Evolutionary conservation across 2,113 vertebrate species (phyloP).

Genomic region (Tachycineta bicolor): DNA sequence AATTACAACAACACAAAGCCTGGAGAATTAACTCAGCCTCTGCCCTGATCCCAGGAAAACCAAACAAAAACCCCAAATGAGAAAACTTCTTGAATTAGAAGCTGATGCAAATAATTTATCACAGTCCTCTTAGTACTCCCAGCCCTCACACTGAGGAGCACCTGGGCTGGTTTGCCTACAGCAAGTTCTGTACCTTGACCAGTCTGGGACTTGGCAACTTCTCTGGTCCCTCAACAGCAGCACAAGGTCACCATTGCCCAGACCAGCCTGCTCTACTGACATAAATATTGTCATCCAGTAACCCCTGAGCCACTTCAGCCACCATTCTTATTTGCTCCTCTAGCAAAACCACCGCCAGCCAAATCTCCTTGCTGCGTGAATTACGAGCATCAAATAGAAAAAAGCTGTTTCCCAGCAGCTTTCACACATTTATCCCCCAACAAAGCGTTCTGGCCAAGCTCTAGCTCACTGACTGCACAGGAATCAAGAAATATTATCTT

Average conservation of each 20-base stretch:
- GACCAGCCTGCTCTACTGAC: neutral
- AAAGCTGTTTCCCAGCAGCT: neutral
- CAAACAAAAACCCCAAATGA: neutral
- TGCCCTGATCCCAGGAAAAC: neutral
- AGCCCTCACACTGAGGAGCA: neutral
- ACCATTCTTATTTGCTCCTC: neutral
- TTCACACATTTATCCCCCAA: neutral
- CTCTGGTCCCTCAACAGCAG: neutral
- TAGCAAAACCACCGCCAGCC: neutral
- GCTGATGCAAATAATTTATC: neutral
- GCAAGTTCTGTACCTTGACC: neutral
- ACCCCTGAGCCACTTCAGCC: neutral
- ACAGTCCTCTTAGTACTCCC: neutral
- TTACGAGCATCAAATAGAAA: neutral
- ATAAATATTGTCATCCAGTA: fast-evolving
- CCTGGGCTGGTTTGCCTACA: fast-evolving
- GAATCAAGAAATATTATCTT: neutral
- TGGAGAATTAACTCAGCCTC: neutral
- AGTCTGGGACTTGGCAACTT: neutral
- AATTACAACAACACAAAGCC: neutral
- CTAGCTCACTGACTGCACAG: neutral
- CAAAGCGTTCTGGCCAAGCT: neutral
- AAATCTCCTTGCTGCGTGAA: neutral
- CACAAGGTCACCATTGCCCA: neutral
- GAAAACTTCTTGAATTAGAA: neutral